These are phyloP conservation scores for Paramormyrops kingsleyae DNA, from an alignment of 2,113 vertebrate species.

Conservation along the genomic window DNA sequence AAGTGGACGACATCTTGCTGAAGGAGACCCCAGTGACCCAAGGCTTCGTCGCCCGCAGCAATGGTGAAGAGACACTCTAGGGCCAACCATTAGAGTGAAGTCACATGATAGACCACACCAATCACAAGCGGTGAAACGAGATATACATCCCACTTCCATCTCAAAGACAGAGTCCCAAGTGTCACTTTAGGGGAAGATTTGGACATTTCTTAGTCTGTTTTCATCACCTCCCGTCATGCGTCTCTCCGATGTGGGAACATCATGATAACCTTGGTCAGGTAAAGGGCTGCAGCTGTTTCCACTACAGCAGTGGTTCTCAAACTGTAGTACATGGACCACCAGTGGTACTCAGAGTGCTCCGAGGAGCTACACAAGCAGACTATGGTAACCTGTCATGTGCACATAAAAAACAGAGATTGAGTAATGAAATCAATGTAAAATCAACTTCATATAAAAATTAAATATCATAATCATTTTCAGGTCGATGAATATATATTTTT, in stretches of 20 bases:
- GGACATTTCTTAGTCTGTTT: background rate
- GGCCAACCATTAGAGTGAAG: background rate
- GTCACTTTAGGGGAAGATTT: background rate
- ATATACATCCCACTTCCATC: background rate
- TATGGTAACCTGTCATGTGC: background rate
- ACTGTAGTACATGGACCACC: background rate
- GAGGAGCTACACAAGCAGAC: background rate
- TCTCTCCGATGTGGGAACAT: background rate
- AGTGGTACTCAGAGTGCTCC: background rate
- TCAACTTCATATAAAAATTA: background rate
- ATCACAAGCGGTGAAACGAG: background rate
- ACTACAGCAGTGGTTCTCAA: background rate
- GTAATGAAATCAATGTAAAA: background rate
- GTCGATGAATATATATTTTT: background rate
- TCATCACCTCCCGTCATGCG: background rate
- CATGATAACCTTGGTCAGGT: background rate
- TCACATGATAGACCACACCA: background rate
- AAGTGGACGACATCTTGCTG: constrained; percentile 58
- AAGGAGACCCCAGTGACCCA: constrained; percentile 48
- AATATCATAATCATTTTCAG: background rate
- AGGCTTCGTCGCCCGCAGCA: constrained; percentile 34
- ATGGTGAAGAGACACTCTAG: constrained; percentile 59
- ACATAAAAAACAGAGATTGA: background rate
- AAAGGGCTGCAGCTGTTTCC: background rate
- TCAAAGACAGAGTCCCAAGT: background rate